These are phyloP conservation scores for Arrhopalites spinosus DNA, from an alignment of 2,888 invertebrate genomes.

Conservation along the genomic window DNA sequence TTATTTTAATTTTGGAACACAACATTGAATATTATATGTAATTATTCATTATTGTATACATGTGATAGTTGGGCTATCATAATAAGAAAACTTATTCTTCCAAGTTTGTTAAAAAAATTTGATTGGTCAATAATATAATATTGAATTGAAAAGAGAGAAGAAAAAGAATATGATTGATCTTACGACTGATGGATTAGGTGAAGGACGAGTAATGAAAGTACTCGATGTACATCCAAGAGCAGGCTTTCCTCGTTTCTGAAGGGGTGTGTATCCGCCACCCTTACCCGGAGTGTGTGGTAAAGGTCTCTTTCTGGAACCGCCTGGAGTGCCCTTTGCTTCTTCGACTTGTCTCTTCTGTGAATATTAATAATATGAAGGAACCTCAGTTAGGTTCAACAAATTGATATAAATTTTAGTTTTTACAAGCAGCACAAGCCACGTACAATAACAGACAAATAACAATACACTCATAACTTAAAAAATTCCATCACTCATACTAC, in stretches of 20 bases:
- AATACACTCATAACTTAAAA: neutral
- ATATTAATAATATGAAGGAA: too few relatives aligned
- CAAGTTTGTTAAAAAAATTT: too few relatives aligned
- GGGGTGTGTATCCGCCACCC: neutral
- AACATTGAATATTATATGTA: neutral
- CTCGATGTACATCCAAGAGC: neutral
- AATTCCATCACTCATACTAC: too few relatives aligned
- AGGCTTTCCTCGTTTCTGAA: neutral
- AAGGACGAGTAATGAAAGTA: neutral
- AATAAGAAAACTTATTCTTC: too few relatives aligned
- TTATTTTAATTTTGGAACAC: neutral
- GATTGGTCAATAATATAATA: too few relatives aligned
- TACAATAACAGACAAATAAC: neutral
- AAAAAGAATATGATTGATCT: too few relatives aligned
- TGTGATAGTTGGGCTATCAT: too few relatives aligned
- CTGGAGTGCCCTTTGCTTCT: slow-evolving; percentile 29
- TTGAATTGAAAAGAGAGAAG: too few relatives aligned
- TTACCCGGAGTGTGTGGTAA: slow-evolving; percentile 24
- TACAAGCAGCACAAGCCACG: neutral
- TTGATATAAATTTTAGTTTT: neutral
- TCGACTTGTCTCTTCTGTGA: slow-evolving; percentile 29
- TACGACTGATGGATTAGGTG: neutral
- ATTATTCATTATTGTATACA: neutral
- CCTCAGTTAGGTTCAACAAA: neutral
- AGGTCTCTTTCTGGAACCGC: slow-evolving; percentile 19